Evolutionary conservation across 30 jellyfish, hydroid and myxozoan species (phyloP).

Genomic region (Pseudorhiza aurosa): DNA sequence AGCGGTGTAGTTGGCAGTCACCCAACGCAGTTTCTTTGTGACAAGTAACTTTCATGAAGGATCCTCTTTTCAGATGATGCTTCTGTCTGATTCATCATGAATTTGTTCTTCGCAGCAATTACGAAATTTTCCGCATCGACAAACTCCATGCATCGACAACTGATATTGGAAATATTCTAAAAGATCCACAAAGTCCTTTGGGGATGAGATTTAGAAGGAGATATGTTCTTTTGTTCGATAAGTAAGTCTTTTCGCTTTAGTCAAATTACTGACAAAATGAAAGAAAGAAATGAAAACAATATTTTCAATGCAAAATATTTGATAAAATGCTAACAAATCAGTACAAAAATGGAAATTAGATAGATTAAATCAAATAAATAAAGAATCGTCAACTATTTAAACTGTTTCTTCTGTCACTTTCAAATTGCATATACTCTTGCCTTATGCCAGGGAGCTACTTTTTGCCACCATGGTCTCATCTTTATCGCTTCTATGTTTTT

Average conservation of each 20-base stretch:
- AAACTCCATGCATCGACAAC: constrained; percentile 8
- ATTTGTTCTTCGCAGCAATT: too few species aligned
- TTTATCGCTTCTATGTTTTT: background rate
- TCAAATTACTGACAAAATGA: too few species aligned
- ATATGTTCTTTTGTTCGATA: background rate
- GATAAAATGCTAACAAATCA: background rate
- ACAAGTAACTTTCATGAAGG: too few species aligned
- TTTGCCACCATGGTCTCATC: background rate
- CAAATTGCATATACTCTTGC: background rate
- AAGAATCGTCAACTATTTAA: too few species aligned
- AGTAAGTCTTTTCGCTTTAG: background rate
- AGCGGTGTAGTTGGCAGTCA: too few species aligned
- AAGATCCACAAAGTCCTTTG: background rate
- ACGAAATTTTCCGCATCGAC: background rate
- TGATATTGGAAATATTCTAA: background rate
- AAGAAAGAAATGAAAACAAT: background rate
- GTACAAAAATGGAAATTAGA: background rate
- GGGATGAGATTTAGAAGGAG: constrained; percentile 12
- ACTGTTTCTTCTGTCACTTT: background rate
- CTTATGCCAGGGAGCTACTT: background rate
- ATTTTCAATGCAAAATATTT: too few species aligned
- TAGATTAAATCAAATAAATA: too few species aligned
- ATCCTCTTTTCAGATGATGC: background rate
- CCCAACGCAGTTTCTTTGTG: too few species aligned
- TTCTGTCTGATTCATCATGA: too few species aligned